These are phyloP conservation scores for Acarapis woodi DNA, from an alignment of 1,140 invertebrate species.

Conservation along the genomic window DNA sequence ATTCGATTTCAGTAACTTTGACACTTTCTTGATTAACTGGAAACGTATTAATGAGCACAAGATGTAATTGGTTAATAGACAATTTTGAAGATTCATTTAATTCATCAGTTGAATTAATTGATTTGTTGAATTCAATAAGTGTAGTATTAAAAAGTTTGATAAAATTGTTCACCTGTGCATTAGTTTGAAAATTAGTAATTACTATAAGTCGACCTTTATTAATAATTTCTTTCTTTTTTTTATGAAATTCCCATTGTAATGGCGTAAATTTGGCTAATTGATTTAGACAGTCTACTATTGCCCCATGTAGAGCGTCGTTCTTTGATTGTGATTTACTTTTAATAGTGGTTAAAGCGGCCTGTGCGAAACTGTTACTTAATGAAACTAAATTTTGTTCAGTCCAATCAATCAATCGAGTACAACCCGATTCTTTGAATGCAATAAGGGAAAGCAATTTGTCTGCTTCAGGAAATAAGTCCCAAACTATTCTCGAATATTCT, in stretches of 20 bases:
- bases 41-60: constrained; percentile 58
- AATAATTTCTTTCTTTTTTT: constrained; percentile 7
- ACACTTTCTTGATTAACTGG: constrained; percentile 33
- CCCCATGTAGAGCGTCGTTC: constrained; percentile 49
- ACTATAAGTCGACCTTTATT: constrained; percentile 13
- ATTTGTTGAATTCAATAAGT: background rate
- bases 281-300: constrained; percentile 12
- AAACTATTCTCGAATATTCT: constrained; percentile 81
- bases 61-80: constrained; percentile 49
- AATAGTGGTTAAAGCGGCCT: constrained; percentile 23
- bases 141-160: constrained; percentile 2
- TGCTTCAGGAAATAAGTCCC: constrained; percentile 34
- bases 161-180: constrained; percentile 1
- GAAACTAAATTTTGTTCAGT: constrained; percentile 4
- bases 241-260: constrained; percentile 21
- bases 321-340: constrained; percentile 57
- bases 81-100: constrained; percentile 15
- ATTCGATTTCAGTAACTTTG: background rate
- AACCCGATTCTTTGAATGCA: background rate
- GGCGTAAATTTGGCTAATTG: constrained; percentile 33
- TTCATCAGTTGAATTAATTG: background rate
- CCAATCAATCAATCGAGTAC: constrained; percentile 2
- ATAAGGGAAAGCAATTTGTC: constrained; percentile 4
- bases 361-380: constrained; percentile 3
- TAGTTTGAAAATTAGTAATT: constrained; percentile 11